Evolutionary conservation across 2,888 invertebrate genomes (phyloP).

Genomic region (Prenolepis imparis): DNA sequence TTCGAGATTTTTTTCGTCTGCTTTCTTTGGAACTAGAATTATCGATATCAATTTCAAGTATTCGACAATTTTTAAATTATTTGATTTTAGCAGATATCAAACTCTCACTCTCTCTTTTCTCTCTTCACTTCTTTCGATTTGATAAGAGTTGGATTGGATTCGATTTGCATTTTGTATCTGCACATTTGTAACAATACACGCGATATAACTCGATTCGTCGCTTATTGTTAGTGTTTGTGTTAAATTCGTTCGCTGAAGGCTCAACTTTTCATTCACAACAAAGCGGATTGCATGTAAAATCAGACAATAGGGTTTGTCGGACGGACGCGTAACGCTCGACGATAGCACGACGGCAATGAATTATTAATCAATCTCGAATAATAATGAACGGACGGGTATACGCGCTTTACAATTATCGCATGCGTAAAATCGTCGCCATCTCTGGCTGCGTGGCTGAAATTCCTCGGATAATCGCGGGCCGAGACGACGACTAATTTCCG

Average conservation of each 20-base stretch:
- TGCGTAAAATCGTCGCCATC: not conserved
- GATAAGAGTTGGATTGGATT: not conserved
- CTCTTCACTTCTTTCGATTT: not conserved
- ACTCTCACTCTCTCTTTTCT: not conserved
- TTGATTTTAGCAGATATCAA: not conserved
- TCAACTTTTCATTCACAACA: conserved; percentile 32
- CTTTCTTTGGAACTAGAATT: not conserved
- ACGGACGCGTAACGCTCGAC: conserved; percentile 2
- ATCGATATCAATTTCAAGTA: not conserved
- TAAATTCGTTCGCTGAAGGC: conserved; percentile 11
- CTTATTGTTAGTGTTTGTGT: not conserved
- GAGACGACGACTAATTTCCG: not conserved
- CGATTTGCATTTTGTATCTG: not conserved
- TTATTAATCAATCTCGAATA: conserved; percentile 47
- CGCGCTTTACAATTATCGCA: not conserved
- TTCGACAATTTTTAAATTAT: not conserved
- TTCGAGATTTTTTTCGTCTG: not conserved
- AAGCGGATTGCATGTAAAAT: conserved; percentile 33
- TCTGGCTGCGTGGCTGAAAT: conserved; percentile 27
- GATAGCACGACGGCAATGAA: conserved; percentile 21
- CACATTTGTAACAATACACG: not conserved
- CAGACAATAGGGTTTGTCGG: conserved; percentile 26
- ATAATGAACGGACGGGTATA: conserved; percentile 21
- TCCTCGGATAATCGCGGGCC: conserved; percentile 17
- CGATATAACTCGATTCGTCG: not conserved